phyloP scores from a whole-genome alignment of 2,797 vertebrate genomes.

The Podargus strigoides region DNA sequence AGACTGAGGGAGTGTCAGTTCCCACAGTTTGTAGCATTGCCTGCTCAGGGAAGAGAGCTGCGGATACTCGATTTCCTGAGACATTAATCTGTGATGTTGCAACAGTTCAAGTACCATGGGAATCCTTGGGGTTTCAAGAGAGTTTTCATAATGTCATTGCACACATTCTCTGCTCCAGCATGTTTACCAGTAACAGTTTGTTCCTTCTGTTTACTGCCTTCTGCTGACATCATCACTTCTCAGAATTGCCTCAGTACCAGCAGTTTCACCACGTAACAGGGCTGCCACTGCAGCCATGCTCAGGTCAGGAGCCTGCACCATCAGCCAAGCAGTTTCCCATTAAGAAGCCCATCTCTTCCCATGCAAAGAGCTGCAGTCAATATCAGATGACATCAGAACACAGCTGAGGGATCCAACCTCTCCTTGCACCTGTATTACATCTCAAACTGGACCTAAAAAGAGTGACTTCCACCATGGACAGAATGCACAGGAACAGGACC shows the following conservation, averaged over 20 bases:
- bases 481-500: rapidly evolving
- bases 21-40: background rate
- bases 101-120: background rate
- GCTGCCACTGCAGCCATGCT: background rate
- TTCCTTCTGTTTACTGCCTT: background rate
- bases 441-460: background rate
- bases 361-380: background rate
- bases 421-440: background rate
- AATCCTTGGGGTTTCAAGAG: background rate
- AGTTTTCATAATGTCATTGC: background rate
- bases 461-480: background rate
- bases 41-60: background rate
- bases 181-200: background rate
- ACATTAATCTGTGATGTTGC: background rate
- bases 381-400: background rate
- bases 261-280: background rate
- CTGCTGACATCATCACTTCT: background rate
- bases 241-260: background rate
- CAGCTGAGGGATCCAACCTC: background rate
- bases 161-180: background rate
- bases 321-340: background rate
- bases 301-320: background rate
- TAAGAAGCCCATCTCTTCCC: background rate
- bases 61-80: background rate
- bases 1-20: rapidly evolving